phyloP scores from a whole-genome alignment of 1,140 invertebrate species.

The Nephotettix cincticeps region DNA sequence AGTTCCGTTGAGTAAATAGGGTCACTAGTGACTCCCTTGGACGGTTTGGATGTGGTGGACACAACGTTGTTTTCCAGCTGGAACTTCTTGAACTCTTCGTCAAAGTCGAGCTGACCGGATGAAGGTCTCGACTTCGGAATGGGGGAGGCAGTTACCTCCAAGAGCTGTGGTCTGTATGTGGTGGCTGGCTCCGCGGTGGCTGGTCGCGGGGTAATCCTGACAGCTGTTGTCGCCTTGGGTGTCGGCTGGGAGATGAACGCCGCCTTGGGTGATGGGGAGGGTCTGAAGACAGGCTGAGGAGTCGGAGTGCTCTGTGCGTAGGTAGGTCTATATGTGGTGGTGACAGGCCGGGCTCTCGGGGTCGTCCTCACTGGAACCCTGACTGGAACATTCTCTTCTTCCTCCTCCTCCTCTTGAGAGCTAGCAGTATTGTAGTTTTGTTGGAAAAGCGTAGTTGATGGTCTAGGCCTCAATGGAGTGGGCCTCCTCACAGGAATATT shows the following conservation, averaged over 20 bases:
- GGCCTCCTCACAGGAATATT: conserved; percentile 3
- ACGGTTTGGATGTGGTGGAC: conserved; percentile 38
- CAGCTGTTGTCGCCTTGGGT: conserved; percentile 39
- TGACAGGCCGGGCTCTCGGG: conserved; percentile 52
- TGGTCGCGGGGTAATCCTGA: conserved; percentile 61
- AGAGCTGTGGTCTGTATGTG: conserved; percentile 60
- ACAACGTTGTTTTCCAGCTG: conserved; percentile 67
- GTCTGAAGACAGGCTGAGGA: conserved; percentile 46
- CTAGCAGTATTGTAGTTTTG: conserved; percentile 42
- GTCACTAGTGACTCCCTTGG: conserved; percentile 40
- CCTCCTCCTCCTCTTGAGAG: conserved; percentile 52
- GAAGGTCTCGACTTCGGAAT: conserved; percentile 42
- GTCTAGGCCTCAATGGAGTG: conserved; percentile 21
- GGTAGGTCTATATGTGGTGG: conserved; percentile 45
- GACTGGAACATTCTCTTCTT: conserved; percentile 57
- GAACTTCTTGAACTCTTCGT: conserved; percentile 73
- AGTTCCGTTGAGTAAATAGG: conserved; percentile 73
- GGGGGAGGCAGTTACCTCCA: conserved; percentile 54
- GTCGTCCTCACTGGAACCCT: conserved; percentile 50
- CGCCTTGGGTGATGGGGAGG: conserved; percentile 53
- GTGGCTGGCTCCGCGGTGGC: conserved; percentile 55
- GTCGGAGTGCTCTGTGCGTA: conserved; percentile 44
- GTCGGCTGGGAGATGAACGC: conserved; percentile 30
- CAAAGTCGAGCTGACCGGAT: conserved; percentile 57
- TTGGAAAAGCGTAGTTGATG: conserved; percentile 45